Percentiles rank a stretch among this genome's conserved stretches.
These are phyloP conservation scores for Allolobophora icterica DNA, from an alignment of 2,888 invertebrate genomes.

Conservation along the genomic window DNA sequence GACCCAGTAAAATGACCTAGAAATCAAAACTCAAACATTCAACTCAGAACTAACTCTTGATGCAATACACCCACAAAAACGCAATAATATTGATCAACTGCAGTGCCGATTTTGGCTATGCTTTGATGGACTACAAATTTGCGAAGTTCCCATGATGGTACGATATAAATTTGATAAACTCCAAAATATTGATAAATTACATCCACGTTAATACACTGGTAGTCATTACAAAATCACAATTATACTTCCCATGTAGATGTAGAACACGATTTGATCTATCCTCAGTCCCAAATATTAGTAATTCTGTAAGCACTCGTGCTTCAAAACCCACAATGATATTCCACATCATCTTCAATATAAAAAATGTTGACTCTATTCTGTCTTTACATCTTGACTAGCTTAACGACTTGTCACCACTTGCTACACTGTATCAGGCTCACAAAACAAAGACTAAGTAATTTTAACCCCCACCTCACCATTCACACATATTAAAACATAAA, in stretches of 20 bases:
- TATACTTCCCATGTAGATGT: neutral
- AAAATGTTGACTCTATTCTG: neutral
- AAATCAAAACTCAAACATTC: neutral
- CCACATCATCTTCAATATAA: neutral
- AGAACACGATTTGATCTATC: too few relatives aligned
- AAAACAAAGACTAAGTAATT: neutral
- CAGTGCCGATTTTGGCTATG: neutral
- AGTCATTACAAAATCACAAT: neutral
- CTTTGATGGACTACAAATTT: neutral
- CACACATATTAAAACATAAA: neutral
- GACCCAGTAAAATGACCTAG: neutral
- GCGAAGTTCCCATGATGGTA: neutral
- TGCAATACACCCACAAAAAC: neutral
- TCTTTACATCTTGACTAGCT: neutral
- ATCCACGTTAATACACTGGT: neutral
- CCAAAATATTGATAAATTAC: constrained; percentile 1
- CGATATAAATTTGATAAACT: neutral
- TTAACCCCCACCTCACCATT: neutral
- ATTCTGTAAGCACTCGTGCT: neutral
- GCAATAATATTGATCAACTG: neutral
- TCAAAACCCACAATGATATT: neutral
- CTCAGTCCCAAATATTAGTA: neutral
- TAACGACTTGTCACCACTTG: neutral
- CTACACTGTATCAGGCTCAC: neutral
- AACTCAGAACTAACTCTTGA: neutral